Conservation (phyloP, 2,888 invertebrate genomes). For the Drosophila buzzatii region DNA sequence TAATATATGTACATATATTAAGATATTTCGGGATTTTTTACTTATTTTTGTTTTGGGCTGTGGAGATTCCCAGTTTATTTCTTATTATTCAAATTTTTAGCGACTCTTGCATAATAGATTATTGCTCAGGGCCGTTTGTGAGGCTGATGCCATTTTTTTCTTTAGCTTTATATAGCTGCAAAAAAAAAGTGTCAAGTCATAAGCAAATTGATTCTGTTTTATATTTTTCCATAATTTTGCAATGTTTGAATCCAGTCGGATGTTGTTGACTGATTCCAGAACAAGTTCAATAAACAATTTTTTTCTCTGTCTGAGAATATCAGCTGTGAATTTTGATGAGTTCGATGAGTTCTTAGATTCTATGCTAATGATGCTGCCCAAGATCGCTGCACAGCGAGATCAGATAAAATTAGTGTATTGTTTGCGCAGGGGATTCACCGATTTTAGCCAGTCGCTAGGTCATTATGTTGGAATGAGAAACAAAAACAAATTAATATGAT, state of each 20-base stretch:
- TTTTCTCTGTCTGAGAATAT: background rate
- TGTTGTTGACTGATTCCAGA: slow-evolving; percentile 35
- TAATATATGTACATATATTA: background rate
- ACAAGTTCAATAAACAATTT: slow-evolving; percentile 52
- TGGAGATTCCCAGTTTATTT: background rate
- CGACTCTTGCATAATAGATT: background rate
- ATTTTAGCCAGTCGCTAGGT: slow-evolving; percentile 1
- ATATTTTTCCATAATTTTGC: slow-evolving; percentile 44
- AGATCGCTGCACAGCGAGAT: background rate
- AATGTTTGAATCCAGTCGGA: slow-evolving; percentile 32
- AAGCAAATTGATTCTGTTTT: slow-evolving; percentile 22
- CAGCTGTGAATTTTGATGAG: slow-evolving; percentile 20
- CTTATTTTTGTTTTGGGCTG: background rate
- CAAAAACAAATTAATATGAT: background rate
- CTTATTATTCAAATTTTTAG: background rate
- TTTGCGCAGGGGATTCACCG: slow-evolving; percentile 26
- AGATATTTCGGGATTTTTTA: background rate
- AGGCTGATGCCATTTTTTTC: slow-evolving; percentile 9
- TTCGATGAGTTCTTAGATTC: background rate
- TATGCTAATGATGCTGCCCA: slow-evolving; percentile 12
- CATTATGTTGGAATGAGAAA: slow-evolving; percentile 5
- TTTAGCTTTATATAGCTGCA: background rate
- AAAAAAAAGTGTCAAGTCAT: slow-evolving; percentile 42
- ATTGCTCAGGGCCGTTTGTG: slow-evolving; percentile 18
- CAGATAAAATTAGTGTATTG: slow-evolving; percentile 9